These are phyloP conservation scores for Nyctereutes procyonoides DNA, from an alignment of 2,113 vertebrate genomes.

Conservation along the genomic window DNA sequence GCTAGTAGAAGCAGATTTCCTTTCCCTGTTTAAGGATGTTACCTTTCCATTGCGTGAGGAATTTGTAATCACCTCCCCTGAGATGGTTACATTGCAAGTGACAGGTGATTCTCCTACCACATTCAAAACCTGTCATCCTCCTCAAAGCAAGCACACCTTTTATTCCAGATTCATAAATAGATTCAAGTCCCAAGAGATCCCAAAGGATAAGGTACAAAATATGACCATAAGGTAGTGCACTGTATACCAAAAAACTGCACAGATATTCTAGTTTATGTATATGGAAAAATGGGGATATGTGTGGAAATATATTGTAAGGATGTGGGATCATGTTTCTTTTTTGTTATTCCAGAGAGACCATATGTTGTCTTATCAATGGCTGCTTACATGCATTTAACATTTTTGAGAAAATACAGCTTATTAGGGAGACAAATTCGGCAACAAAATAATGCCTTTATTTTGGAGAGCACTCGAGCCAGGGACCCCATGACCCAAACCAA, in stretches of 20 bases:
- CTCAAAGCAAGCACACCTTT: not conserved
- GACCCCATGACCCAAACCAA: not conserved
- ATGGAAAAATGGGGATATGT: not conserved
- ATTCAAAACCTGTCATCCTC: not conserved
- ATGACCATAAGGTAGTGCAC: not conserved
- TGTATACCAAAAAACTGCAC: not conserved
- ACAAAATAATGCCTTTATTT: not conserved
- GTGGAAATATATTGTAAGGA: not conserved
- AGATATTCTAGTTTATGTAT: not conserved
- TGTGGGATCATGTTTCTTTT: not conserved
- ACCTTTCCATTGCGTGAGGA: not conserved
- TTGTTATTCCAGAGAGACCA: not conserved
- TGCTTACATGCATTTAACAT: not conserved
- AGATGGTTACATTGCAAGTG: not conserved
- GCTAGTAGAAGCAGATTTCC: not conserved
- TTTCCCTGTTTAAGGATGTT: not conserved
- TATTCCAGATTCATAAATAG: not conserved
- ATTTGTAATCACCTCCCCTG: not conserved
- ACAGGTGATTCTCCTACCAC: not conserved
- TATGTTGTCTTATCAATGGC: not conserved
- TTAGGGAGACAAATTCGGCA: not conserved
- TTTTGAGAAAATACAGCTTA: not conserved
- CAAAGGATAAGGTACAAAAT: not conserved
- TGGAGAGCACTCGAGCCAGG: not conserved
- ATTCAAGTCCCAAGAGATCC: not conserved